A percentile compares a stretch with the other conserved stretches of the same genome.
These are phyloP conservation scores for Cryptus armator DNA, from an alignment of 2,888 invertebrate genomes.

Conservation along the genomic window DNA sequence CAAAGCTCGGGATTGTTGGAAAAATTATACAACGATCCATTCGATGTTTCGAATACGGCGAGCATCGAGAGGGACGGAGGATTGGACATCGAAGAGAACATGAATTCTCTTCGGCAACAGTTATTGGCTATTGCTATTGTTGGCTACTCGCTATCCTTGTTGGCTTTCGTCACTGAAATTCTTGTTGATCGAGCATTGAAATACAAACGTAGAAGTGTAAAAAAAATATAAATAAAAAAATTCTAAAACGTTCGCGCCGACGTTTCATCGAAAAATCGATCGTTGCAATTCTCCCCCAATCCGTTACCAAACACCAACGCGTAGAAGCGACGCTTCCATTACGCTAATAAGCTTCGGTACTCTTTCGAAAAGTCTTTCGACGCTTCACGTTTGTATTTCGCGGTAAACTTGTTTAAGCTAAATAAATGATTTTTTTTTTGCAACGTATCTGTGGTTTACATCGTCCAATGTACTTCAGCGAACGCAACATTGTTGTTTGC, in stretches of 20 bases:
- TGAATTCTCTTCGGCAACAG: conserved; percentile 8
- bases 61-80: neutral
- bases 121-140: conserved; percentile 15
- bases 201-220: neutral
- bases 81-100: neutral
- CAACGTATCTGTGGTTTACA: neutral
- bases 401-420: neutral
- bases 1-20: conserved; percentile 35
- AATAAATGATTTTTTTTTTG: neutral
- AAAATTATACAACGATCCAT: neutral
- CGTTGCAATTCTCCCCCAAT: neutral
- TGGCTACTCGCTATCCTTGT: conserved; percentile 29
- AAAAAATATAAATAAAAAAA: neutral
- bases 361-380: neutral
- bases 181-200: conserved; percentile 1
- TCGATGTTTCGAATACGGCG: neutral
- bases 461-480: neutral
- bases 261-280: neutral
- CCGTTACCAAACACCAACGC: neutral
- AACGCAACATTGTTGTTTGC: neutral
- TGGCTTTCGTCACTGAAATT: conserved; percentile 54
- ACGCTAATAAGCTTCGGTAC: neutral
- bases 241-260: neutral
- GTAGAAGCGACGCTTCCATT: neutral
- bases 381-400: neutral